phyloP scores from a whole-genome alignment of 2,797 vertebrate species.

The Bovichtus variegatus region DNA sequence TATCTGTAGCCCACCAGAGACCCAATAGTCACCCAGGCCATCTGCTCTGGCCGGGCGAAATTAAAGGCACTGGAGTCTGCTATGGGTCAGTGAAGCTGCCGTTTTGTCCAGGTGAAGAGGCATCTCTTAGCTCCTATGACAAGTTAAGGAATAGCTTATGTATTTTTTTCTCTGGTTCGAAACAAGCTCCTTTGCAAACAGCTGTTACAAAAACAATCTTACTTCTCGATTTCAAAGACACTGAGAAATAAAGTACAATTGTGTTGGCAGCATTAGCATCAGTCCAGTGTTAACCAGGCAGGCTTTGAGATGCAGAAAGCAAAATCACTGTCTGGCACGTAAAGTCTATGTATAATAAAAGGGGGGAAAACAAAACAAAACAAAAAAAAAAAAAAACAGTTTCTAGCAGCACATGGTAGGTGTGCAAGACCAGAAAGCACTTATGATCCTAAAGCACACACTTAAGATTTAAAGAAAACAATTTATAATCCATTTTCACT shows the following conservation, averaged over 20 bases:
- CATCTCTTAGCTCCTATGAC: slow-evolving; percentile 52
- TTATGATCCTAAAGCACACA: slow-evolving; percentile 86
- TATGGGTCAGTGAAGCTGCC: slow-evolving; percentile 83
- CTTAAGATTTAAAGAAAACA: slow-evolving; percentile 81
- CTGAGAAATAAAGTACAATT: slow-evolving; percentile 63
- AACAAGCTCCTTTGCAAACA: slow-evolving; percentile 65
- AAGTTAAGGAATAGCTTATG: slow-evolving; percentile 56
- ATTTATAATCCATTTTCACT: slow-evolving; percentile 74
- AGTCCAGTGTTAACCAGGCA: slow-evolving; percentile 75
- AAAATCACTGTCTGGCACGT: slow-evolving; percentile 85
- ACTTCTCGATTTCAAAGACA: slow-evolving; percentile 48
- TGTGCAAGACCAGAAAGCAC: slow-evolving; percentile 97
- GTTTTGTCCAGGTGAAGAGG: slow-evolving; percentile 61
- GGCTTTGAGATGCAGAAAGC: slow-evolving; percentile 62
- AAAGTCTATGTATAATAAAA: slow-evolving; percentile 54
- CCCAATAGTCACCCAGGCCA: slow-evolving; percentile 68
- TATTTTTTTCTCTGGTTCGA: slow-evolving; percentile 49
- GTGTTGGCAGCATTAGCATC: slow-evolving; percentile 80
- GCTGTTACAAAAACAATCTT: slow-evolving; percentile 50
- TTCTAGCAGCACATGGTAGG: slow-evolving; percentile 94
- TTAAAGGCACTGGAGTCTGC: slow-evolving; percentile 88
- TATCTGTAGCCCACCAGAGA: slow-evolving; percentile 72
- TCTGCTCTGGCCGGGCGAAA: slow-evolving; percentile 74
- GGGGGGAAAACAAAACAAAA: slow-evolving; percentile 50
- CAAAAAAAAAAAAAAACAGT: slow-evolving; percentile 46